These are phyloP conservation scores for Agrochola litura DNA, from an alignment of 2,888 invertebrate genomes.

Conservation along the genomic window DNA sequence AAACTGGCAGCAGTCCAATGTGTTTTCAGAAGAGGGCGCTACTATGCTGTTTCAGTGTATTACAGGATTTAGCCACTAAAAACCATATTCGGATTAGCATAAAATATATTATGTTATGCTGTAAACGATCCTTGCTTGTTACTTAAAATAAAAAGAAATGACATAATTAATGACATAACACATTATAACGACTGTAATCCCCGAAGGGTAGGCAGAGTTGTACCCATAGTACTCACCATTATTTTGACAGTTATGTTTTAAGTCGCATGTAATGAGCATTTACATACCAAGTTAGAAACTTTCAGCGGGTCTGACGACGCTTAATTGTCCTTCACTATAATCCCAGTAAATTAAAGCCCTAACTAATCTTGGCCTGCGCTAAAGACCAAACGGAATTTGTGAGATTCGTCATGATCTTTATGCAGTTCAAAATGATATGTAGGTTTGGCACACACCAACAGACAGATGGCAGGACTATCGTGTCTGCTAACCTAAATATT, in stretches of 20 bases:
- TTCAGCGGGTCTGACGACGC: too few species aligned
- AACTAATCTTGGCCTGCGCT: neutral
- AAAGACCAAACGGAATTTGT: neutral
- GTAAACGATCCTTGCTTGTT: neutral
- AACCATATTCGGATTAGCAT: neutral
- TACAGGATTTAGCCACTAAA: neutral
- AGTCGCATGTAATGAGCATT: neutral
- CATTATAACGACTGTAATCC: neutral
- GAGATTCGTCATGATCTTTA: conserved; percentile 10
- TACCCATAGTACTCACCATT: neutral
- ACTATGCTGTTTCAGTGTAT: conserved; percentile 1
- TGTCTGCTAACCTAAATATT: conserved; percentile 49
- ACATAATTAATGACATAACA: neutral
- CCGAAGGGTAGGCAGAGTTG: neutral
- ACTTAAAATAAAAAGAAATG: neutral
- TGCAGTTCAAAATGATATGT: conserved; percentile 20
- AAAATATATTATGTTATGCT: too few species aligned
- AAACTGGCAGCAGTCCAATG: conserved; percentile 38
- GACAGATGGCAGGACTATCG: conserved; percentile 37
- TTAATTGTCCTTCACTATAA: neutral
- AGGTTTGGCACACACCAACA: conserved; percentile 23
- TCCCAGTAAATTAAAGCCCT: neutral
- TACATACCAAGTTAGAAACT: too few species aligned
- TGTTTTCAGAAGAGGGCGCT: conserved; percentile 55
- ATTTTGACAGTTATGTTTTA: neutral